phyloP scores from a whole-genome alignment of 2,888 invertebrate species.

The Pinctada fucata region DNA sequence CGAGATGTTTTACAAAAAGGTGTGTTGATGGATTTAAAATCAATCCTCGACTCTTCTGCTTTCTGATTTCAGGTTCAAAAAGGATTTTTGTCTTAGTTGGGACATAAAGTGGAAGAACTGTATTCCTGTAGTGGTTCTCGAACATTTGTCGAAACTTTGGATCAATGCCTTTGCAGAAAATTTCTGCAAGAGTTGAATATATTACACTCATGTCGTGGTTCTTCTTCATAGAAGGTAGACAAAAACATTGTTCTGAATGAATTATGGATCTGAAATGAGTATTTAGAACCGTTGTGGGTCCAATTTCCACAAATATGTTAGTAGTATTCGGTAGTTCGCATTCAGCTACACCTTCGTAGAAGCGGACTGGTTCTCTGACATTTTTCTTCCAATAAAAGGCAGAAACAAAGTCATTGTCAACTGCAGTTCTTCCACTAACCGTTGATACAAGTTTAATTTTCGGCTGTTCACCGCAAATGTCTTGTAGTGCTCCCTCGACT shows the following conservation, averaged over 20 bases:
- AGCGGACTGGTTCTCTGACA: constrained; percentile 52
- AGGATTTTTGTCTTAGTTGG: constrained; percentile 23
- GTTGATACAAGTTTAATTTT: constrained; percentile 29
- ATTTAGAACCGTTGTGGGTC: constrained; percentile 56
- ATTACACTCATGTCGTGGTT: neutral
- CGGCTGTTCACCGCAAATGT: neutral
- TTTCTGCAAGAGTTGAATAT: neutral
- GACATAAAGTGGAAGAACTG: constrained; percentile 42
- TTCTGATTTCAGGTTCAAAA: constrained; percentile 16
- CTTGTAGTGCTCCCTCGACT: neutral
- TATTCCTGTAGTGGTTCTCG: constrained; percentile 21
- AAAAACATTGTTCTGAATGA: neutral
- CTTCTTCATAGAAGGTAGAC: constrained; percentile 26
- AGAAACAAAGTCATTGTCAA: constrained; percentile 24
- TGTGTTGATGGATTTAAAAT: neutral
- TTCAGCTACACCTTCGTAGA: constrained; percentile 47
- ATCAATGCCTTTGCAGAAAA: constrained; percentile 21
- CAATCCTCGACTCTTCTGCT: constrained; percentile 10
- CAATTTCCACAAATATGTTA: constrained; percentile 59
- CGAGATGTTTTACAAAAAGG: constrained; percentile 10
- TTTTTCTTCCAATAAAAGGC: constrained; percentile 57
- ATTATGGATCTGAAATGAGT: constrained; percentile 47
- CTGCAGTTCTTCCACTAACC: constrained; percentile 47
- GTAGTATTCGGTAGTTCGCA: constrained; percentile 18
- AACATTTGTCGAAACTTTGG: constrained; percentile 15